Evolutionary conservation across 2,888 invertebrate genomes (phyloP).

Genomic region (Ophion ventricosus): DNA sequence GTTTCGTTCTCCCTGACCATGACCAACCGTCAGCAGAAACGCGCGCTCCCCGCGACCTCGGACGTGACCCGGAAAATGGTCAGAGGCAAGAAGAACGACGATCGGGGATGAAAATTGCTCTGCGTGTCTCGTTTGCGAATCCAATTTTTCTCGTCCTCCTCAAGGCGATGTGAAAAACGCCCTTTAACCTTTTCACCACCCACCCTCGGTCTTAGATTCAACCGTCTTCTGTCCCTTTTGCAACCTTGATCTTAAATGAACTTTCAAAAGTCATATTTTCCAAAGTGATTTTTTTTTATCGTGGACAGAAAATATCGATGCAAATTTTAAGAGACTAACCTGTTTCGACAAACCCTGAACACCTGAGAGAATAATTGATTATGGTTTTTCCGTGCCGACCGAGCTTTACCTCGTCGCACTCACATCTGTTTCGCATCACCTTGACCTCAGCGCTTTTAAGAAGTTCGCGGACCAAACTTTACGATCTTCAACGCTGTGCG

Average conservation of each 20-base stretch:
- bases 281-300: not conserved
- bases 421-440: too few relatives aligned
- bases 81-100: slow-evolving; percentile 20
- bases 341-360: not conserved
- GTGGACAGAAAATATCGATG: not conserved
- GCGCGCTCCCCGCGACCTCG: slow-evolving; percentile 52
- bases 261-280: too few relatives aligned
- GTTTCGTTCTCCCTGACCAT: slow-evolving; percentile 62
- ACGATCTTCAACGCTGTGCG: slow-evolving; percentile 2
- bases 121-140: slow-evolving; percentile 41
- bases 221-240: not conserved
- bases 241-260: not conserved
- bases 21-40: slow-evolving; percentile 57
- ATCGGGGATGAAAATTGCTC: slow-evolving; percentile 37
- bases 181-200: not conserved
- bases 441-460: too few relatives aligned
- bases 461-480: too few relatives aligned
- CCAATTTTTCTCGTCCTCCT: slow-evolving; percentile 11
- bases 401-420: too few relatives aligned
- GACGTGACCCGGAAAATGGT: slow-evolving; percentile 57
- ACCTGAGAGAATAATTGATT: not conserved
- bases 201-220: not conserved
- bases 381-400: too few relatives aligned
- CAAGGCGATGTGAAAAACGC: not conserved
- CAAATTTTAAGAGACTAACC: not conserved